Conservation (phyloP, 2,888 invertebrate genomes). For the Oxytorus armatus region DNA sequence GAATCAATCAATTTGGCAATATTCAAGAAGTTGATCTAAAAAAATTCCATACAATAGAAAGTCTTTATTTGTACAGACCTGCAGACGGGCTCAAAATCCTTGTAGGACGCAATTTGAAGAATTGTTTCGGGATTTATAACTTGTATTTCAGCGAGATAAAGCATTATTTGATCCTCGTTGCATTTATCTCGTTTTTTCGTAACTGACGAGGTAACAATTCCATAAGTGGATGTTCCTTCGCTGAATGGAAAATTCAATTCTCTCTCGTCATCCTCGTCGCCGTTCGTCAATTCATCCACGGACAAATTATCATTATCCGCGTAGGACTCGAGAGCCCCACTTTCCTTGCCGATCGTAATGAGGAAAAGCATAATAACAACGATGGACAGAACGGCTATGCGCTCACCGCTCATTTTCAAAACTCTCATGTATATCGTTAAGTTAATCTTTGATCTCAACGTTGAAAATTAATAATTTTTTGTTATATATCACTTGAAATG, state of each 20-base stretch:
- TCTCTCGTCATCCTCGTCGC: conserved; percentile 60
- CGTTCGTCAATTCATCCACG: conserved; percentile 32
- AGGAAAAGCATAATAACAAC: conserved; percentile 37
- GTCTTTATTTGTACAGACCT: conserved; percentile 71
- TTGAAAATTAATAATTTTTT: background rate
- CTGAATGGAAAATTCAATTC: conserved; percentile 45
- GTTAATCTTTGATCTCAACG: too few relatives aligned
- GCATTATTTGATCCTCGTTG: conserved; percentile 84
- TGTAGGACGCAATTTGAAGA: conserved; percentile 83
- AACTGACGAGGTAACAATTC: conserved; percentile 4
- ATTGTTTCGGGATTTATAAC: conserved; percentile 86
- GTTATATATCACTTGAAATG: background rate
- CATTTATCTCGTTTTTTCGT: conserved; percentile 71
- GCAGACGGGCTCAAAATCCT: conserved; percentile 82
- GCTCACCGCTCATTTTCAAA: conserved; percentile 2
- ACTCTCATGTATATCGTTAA: too few relatives aligned
- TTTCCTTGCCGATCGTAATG: conserved; percentile 42
- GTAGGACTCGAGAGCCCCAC: conserved; percentile 49
- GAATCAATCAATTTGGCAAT: background rate
- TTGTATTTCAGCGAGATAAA: conserved; percentile 85
- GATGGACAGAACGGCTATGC: conserved; percentile 29
- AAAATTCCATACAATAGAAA: background rate
- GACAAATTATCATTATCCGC: conserved; percentile 44
- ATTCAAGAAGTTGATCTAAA: background rate
- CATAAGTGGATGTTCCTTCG: conserved; percentile 22